Base-by-base conservation (phyloP, 2,113 vertebrate genomes). In the Anoura caudifer region DNA sequence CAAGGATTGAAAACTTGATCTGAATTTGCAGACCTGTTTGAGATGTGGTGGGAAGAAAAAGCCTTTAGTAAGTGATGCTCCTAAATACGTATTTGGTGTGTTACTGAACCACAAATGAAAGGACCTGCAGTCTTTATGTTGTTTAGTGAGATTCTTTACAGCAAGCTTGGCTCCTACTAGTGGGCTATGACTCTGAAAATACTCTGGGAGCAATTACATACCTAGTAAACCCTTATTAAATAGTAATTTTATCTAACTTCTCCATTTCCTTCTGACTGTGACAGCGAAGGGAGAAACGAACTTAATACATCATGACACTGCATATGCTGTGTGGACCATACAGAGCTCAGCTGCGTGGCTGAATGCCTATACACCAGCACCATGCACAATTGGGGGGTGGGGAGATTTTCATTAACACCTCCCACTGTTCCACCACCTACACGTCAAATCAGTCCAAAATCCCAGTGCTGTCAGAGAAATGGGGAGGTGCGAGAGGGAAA, bases 141-240 rank as follows among this genome's bases (percentile, higher is more conserved):
- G 82, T 96, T 92, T 14, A 87, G 83, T 0, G 54, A 95, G 94
- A 75, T 96, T 96, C 76, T 87, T 97, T 73, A 76, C 47, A 81
- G 80, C 87, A 77, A 85, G 67, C 22, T 84, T 97, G 93, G 76
- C 91, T 95, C 47, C 38, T 65, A 63, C 80, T 50, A 59, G 83
- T 0, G 0, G 75, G 90, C 79, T 90, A 90, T 97, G 82, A 61
- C 54, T 96, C 85, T 90, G 31, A 96, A 95, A 90, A 92, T 79
- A 79, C 69, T 93, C 61, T 86, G 95, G 91, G 95, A 96, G 91
- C 91, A 97, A 96, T 97, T 95, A 94, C 79, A 97, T 61, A 97
- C 84, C 73, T 83, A 91, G 94, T 90, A 96, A 95, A 95, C 91
- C 54, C 82, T 96, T 95, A 97, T 95, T 96, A 97, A 96, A 67